Evolutionary conservation across 2,888 invertebrate species (phyloP), one percentile per base, ranked within the genome.

Genomic region (Dicyrtomina minuta): DNA sequence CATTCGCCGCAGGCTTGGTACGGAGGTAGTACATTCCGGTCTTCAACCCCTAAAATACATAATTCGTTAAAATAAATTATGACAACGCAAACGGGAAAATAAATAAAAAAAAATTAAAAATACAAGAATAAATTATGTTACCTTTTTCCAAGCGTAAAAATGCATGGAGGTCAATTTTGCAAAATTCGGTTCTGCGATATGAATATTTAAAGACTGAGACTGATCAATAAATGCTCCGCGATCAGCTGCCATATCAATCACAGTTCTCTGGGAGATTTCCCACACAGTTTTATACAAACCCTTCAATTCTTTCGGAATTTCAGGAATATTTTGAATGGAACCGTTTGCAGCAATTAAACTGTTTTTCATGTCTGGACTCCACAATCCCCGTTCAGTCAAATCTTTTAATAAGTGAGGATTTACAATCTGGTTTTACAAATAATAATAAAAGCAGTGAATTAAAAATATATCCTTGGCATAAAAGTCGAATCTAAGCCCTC

Each of bases 21-120:
- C 97, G 87, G 75, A 99, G 84, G 82, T 99, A 98, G 82, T 99
- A 99, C 97, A 99, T 97, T 62, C 99, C 99, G 1, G 98, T 99
- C 84, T 99, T 99, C 70, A 99, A 84, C 2, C 98, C 98, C 87
- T 88, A 79, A 65, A 75, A 75, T 62, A n/a, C 51, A 49, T 8
- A 13, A 49, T 15, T 13, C 62, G 60, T 49, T 24, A 26, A 61
- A 64, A 17, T 12, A 8, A 41, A 41, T 41, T 13, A 41, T 12
- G 13, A 4, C 46, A 70, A 53, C 55, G 26, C 24, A 41, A 55
- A 49, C 0, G 44, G 24, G 0, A 44, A 44, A 44, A 4, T 46
- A 41, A 65, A 39, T 59, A n/a, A 4, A 15, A 22, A 15, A 13
- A 65, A 27, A 13, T 49, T 13, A 56, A 56, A 26, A 56, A 5